phyloP scores from a whole-genome alignment of 2,113 vertebrate genomes.

The Sapayoa aenigma region DNA sequence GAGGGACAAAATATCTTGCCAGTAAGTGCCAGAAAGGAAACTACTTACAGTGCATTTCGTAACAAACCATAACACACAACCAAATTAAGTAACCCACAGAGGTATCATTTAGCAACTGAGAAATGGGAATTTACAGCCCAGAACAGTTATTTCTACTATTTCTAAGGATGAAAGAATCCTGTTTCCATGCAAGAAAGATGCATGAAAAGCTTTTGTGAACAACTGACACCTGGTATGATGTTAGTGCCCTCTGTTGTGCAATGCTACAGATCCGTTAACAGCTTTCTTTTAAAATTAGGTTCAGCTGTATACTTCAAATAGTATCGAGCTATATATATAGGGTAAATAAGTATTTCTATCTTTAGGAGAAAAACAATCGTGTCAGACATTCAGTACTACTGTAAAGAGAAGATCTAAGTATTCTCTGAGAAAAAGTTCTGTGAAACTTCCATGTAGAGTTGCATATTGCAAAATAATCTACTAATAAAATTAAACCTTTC shows the following conservation, averaged over 20 bases:
- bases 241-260: conserved; percentile 41
- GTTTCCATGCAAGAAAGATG: not conserved
- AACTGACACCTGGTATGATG: not conserved
- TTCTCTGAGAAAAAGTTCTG: not conserved
- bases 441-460: not conserved
- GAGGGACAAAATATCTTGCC: not conserved
- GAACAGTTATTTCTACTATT: not conserved
- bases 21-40: not conserved
- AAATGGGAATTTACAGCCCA: not conserved
- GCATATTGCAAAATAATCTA: not conserved
- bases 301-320: not conserved
- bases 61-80: not conserved
- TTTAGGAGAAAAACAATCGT: not conserved
- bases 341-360: not conserved
- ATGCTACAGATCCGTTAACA: not conserved
- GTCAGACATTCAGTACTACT: not conserved
- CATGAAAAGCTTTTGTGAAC: not conserved
- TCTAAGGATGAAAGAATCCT: not conserved
- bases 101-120: not conserved
- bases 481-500: not conserved
- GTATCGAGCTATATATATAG: rapidly evolving
- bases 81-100: not conserved
- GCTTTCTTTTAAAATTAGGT: not conserved
- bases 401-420: not conserved
- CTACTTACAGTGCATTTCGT: not conserved